Evolutionary conservation across 2,888 invertebrate species (phyloP).

Genomic region (Folsomia candida): DNA sequence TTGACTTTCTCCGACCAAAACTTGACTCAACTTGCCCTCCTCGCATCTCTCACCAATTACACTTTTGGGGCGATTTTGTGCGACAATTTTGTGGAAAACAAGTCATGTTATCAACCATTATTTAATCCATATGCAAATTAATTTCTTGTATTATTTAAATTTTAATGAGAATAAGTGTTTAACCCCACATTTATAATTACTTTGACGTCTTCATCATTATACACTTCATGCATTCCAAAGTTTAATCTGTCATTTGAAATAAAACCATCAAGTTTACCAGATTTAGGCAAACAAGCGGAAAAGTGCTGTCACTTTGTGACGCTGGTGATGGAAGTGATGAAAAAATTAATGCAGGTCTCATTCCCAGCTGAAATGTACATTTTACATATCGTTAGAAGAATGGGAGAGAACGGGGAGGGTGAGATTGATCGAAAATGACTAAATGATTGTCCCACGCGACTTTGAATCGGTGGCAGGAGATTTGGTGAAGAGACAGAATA

Average conservation of each 20-base stretch:
- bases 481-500: background rate
- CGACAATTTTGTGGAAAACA: no score
- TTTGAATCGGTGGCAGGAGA: background rate
- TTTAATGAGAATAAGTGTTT: background rate
- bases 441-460: background rate
- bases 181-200: no score
- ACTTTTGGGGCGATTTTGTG: no score
- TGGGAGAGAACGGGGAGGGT: background rate
- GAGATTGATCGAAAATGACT: slow-evolving; percentile 3
- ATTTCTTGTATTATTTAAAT: background rate
- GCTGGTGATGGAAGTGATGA: background rate
- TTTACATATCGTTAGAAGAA: background rate
- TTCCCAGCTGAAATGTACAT: background rate
- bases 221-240: no score
- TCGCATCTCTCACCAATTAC: no score
- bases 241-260: background rate
- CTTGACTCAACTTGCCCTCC: no score
- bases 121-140: background rate
- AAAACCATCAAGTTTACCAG: background rate
- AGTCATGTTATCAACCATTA: no score
- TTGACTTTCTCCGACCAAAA: no score
- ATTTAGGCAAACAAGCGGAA: background rate
- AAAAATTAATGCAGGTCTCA: slow-evolving; percentile 2
- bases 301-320: background rate
- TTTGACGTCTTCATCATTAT: no score